These are phyloP conservation scores for Elmis aenea DNA, from an alignment of 2,888 invertebrate species.

Conservation along the genomic window DNA sequence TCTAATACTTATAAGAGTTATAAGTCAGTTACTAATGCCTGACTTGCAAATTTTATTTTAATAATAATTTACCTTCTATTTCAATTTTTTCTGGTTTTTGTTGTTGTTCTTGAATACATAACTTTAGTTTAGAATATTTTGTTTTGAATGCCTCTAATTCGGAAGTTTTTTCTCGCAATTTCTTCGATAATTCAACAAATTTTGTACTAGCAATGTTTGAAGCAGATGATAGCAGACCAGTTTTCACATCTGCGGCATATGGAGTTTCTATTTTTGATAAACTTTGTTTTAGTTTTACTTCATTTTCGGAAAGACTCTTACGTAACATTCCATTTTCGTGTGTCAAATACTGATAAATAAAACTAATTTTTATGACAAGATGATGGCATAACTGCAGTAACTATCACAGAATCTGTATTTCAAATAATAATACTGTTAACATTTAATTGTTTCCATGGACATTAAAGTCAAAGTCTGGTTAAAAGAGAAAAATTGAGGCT, in stretches of 20 bases:
- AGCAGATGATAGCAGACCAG: too few relatives aligned
- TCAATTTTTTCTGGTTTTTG: too few relatives aligned
- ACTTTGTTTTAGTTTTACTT: slow-evolving; percentile 47
- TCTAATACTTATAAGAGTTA: too few relatives aligned
- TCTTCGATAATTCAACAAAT: slow-evolving; percentile 63
- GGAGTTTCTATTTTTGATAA: slow-evolving; percentile 47
- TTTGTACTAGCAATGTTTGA: slow-evolving; percentile 57
- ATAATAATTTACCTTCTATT: too few relatives aligned
- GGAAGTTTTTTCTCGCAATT: slow-evolving; percentile 58
- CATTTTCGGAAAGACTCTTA: slow-evolving; percentile 50
- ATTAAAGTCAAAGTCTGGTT: too few relatives aligned
- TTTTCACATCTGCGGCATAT: slow-evolving; percentile 47
- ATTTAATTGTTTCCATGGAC: too few relatives aligned
- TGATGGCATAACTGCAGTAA: background rate
- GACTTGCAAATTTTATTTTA: too few relatives aligned
- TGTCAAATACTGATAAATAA: slow-evolving; percentile 49
- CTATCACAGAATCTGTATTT: too few relatives aligned
- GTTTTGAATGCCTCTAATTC: slow-evolving; percentile 58
- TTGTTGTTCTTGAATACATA: too few relatives aligned
- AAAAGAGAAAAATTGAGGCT: too few relatives aligned
- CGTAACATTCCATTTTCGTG: slow-evolving; percentile 54
- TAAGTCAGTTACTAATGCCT: too few relatives aligned
- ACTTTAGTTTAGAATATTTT: slow-evolving; percentile 54
- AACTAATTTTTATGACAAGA: slow-evolving; percentile 1
- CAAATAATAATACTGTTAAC: too few relatives aligned